A percentile compares a stretch with the other conserved stretches of the same genome.
Conservation (phyloP, 2,797 vertebrate genomes). For the Huso huso region DNA sequence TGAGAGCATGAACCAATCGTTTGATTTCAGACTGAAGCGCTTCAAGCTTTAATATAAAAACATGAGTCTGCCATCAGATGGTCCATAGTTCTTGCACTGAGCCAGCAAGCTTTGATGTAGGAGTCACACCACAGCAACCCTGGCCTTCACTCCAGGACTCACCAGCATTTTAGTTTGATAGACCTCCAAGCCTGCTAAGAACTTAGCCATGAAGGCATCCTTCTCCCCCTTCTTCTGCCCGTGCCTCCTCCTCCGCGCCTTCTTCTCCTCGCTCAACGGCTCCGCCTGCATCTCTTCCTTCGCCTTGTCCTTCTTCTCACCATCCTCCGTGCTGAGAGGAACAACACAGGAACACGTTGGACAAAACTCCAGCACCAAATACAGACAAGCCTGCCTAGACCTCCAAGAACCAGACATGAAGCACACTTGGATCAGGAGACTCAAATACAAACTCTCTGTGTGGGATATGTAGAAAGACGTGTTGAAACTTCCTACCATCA, state of each 20-base stretch:
- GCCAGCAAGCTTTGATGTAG: background rate
- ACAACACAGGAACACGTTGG: conserved; percentile 9
- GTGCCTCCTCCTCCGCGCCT: conserved; percentile 66
- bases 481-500: too few relatives aligned
- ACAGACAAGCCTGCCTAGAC: background rate
- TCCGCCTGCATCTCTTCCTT: conserved; percentile 65
- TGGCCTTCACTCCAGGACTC: conserved; percentile 27
- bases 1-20: too few relatives aligned
- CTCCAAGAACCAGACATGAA: background rate
- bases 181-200: conserved; percentile 85
- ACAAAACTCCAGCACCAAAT: conserved; percentile 17
- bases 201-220: conserved; percentile 85
- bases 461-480: too few relatives aligned
- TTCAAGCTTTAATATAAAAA: too few relatives aligned
- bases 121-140: too few relatives aligned
- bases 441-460: too few relatives aligned
- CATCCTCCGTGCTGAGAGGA: conserved; percentile 73
- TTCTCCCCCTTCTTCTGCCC: conserved; percentile 75
- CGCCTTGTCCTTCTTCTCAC: conserved; percentile 81
- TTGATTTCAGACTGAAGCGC: too few relatives aligned
- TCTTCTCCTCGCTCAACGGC: conserved; percentile 57
- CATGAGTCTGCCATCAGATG: background rate
- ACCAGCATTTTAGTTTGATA: conserved; percentile 96
- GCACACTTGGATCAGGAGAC: too few relatives aligned
- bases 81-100: background rate